Base-by-base conservation (phyloP, 2,113 vertebrate species). In the Thalassarche chlororhynchos region DNA sequence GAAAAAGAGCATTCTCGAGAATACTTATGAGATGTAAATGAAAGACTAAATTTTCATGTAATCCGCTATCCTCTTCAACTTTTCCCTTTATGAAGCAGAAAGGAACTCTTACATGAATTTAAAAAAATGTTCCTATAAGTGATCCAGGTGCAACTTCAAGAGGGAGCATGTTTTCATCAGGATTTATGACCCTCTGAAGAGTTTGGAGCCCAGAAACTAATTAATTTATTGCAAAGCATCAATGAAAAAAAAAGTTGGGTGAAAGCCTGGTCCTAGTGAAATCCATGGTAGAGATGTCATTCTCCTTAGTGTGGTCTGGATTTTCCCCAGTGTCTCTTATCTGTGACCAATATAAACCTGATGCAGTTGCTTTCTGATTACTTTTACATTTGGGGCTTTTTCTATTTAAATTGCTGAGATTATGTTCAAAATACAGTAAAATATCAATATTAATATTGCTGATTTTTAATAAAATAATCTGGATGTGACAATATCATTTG, bases 61-160 rank as follows among this genome's bases (percentile, higher is more conserved):
- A 91, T 82, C 75, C 26, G 3, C 51, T 90, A 74, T 38, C 40
- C 36, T 86, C 58, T 83, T 87, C 84, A 77, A 79, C 81, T 87
- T 94, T 80, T 76, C 61, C 36, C 62, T 93, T 87, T 66, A 82
- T 82, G 82, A 93, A 65, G 38, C 66, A 85, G 84, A 72, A 70
- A 83, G 42, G 5, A 96, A 89, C 81, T 87, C 83, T 26, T 28
- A 42, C 29, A 66, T 29, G 2, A 76, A 85, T 83, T 87, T 14
- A 0, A 55, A 77, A 90, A 92, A 76, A 87, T 36, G 77, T 82
- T 94, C 11, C n/a, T 80, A 32, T n/a, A 61, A 66, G 70, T 76
- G 52, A 94, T 94, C 84, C 93, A 97, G 93, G 93, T 94, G 93
- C 89, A 94, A 10, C 81, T 82, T 96, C 96, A 97, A 96, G 91